Evolutionary conservation across 2,113 vertebrate genomes (phyloP).

Genomic region (Desmodus rotundus): DNA sequence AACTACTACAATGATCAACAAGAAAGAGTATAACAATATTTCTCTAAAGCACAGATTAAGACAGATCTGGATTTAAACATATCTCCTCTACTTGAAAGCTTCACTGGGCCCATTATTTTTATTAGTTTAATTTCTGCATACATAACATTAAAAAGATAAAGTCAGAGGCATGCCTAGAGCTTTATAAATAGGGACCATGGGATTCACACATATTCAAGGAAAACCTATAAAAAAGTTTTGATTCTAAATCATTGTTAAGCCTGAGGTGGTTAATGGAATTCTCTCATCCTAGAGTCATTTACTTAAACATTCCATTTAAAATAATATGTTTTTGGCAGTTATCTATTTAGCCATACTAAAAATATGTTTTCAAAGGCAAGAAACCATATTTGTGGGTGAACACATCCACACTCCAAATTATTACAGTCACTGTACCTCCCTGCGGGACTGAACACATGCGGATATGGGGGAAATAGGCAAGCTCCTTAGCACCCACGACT

Average conservation of each 20-base stretch:
- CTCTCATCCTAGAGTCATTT: background rate
- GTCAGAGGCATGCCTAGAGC: background rate
- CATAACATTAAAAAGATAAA: background rate
- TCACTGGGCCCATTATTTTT: background rate
- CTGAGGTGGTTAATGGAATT: background rate
- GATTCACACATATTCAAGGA: background rate
- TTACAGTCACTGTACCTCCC: background rate
- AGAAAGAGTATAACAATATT: background rate
- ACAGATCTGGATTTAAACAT: background rate
- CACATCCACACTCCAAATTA: constrained; percentile 12
- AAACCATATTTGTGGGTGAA: constrained; percentile 23
- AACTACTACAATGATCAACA: background rate
- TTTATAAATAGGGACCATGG: background rate
- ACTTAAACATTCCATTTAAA: background rate
- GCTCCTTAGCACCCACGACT: background rate
- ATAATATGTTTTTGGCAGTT: background rate
- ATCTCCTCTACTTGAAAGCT: background rate
- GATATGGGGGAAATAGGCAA: background rate
- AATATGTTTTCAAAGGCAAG: background rate
- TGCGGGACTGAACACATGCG: background rate
- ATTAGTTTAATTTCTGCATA: background rate
- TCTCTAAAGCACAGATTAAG: background rate
- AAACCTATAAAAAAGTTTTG: background rate
- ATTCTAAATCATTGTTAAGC: background rate
- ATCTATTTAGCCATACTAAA: background rate